These are phyloP conservation scores for Callaeas wilsoni DNA, from an alignment of 2,113 vertebrate species.

Conservation along the genomic window DNA sequence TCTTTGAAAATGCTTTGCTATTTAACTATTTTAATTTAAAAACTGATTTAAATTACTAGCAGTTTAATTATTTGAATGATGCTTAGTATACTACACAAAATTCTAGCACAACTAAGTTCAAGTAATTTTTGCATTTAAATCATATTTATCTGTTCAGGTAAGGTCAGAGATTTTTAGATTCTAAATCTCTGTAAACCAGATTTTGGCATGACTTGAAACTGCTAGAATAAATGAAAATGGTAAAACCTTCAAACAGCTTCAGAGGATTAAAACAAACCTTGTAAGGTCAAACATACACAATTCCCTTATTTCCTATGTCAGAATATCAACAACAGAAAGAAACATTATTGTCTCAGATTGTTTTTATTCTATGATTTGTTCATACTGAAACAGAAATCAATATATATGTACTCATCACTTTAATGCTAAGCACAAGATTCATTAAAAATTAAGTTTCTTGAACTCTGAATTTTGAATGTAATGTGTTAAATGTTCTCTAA, in stretches of 20 bases:
- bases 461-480: background rate
- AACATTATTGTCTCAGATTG: background rate
- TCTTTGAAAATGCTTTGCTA: background rate
- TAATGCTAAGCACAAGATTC: background rate
- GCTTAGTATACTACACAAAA: background rate
- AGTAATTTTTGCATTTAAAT: background rate
- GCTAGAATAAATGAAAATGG: background rate
- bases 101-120: background rate
- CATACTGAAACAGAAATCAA: background rate
- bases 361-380: background rate
- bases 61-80: background rate
- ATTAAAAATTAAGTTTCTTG: slow-evolving; percentile 26
- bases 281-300: background rate
- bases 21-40: background rate
- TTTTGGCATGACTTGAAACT: background rate
- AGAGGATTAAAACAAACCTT: background rate
- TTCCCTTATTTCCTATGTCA: background rate
- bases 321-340: background rate
- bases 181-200: background rate
- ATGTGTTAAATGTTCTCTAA: background rate
- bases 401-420: background rate
- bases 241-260: background rate
- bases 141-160: background rate
- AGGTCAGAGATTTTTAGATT: background rate
- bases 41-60: background rate